phyloP scores from a whole-genome alignment of 1,140 invertebrate genomes.

The Drosophila erecta region DNA sequence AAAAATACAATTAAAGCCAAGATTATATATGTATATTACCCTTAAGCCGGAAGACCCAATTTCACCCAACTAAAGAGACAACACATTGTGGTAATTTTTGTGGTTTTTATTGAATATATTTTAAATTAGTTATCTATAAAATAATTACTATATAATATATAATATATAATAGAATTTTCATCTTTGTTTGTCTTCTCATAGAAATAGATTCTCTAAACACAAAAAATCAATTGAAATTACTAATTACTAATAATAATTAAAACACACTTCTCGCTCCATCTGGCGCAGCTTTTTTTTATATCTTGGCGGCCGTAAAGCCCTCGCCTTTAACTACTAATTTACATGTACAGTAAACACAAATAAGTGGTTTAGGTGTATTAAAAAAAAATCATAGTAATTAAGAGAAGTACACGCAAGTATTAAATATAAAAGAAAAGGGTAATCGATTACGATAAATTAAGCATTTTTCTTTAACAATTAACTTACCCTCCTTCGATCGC shows the following conservation, averaged over 20 bases:
- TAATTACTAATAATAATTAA: conserved; percentile 60
- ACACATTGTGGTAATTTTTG: conserved; percentile 29
- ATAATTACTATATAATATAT: conserved; percentile 68
- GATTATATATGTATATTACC: no score
- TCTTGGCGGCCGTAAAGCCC: conserved; percentile 2
- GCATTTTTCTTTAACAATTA: conserved; percentile 64
- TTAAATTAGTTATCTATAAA: conserved; percentile 81
- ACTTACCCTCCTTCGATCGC: conserved; percentile 44
- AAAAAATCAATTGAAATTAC: conserved; percentile 61
- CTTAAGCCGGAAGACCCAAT: no score
- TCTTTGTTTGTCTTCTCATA: conserved; percentile 49
- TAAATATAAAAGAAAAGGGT: conserved; percentile 49
- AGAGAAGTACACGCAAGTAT: conserved; percentile 47
- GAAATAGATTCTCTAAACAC: conserved; percentile 36
- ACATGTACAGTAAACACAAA: conserved; percentile 56
- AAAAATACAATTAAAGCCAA: no score
- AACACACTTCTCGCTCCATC: conserved; percentile 40
- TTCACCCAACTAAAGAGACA: background rate
- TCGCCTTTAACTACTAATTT: conserved; percentile 59
- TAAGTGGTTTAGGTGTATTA: conserved; percentile 33
- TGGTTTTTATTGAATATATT: conserved; percentile 74
- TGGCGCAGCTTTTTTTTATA: conserved; percentile 20
- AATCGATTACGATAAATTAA: conserved; percentile 59
- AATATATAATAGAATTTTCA: conserved; percentile 63
- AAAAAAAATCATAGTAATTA: conserved; percentile 59